Evolutionary conservation across 2,797 vertebrate species (phyloP).

Genomic region (Bovichtus variegatus): DNA sequence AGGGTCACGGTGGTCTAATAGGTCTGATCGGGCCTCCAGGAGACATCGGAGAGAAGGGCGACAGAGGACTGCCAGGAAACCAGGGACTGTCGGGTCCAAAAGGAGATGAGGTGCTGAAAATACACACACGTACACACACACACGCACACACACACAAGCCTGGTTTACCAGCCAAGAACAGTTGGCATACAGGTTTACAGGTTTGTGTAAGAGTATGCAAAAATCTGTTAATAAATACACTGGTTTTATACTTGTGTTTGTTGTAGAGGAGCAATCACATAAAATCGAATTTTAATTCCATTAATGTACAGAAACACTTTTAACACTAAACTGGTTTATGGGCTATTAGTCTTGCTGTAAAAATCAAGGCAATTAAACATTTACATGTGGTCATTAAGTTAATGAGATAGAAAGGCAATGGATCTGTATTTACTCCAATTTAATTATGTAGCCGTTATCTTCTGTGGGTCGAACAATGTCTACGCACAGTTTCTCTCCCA

Average conservation of each 20-base stretch:
- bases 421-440: neutral
- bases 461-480: neutral
- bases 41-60: conserved; percentile 97
- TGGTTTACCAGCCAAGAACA: neutral
- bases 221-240: neutral
- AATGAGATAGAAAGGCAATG: neutral
- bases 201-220: neutral
- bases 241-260: neutral
- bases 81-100: conserved; percentile 92
- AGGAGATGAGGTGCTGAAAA: conserved; percentile 88
- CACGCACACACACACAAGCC: neutral
- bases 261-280: neutral
- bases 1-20: conserved; percentile 97
- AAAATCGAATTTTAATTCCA: neutral
- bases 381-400: neutral
- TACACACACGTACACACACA: neutral
- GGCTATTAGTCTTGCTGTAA: neutral
- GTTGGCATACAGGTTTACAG: neutral
- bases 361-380: neutral
- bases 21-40: conserved; percentile 96
- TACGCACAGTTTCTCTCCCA: neutral
- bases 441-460: too few relatives aligned
- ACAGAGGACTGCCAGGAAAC: conserved; percentile 93
- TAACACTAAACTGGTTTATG: too few relatives aligned
- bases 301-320: neutral